These are phyloP conservation scores for Mythimna ferrago DNA, from an alignment of 2,888 invertebrate species.

Conservation along the genomic window DNA sequence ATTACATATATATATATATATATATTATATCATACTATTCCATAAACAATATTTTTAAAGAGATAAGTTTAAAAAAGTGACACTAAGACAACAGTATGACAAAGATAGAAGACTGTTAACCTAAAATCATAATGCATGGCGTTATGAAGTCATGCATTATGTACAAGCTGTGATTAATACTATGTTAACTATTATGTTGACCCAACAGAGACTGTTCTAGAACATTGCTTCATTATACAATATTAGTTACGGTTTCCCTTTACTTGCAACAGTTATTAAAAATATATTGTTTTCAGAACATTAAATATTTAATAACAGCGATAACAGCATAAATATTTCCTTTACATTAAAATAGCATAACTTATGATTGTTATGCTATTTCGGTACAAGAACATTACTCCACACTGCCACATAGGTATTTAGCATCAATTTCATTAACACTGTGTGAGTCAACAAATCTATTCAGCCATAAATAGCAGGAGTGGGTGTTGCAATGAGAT, in stretches of 20 bases:
- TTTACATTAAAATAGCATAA: neutral
- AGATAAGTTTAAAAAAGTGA: neutral
- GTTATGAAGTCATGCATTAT: constrained; percentile 25
- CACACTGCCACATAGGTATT: constrained; percentile 9
- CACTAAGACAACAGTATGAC: constrained; percentile 1
- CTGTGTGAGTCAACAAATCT: constrained; percentile 34
- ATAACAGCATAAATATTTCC: neutral
- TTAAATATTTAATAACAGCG: neutral
- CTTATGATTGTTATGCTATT: constrained; percentile 1
- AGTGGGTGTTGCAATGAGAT: constrained; percentile 19
- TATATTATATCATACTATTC: too few species aligned
- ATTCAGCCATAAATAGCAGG: constrained; percentile 42
- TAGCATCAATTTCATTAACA: constrained; percentile 13
- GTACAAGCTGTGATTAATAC: neutral
- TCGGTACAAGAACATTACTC: neutral
- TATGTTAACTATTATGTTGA: neutral
- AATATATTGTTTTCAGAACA: constrained; percentile 1
- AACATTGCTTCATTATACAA: neutral
- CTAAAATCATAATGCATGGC: constrained; percentile 6
- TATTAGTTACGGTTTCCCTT: neutral
- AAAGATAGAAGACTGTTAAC: neutral
- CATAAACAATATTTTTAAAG: too few species aligned
- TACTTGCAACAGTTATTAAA: neutral
- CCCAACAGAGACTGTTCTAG: neutral
- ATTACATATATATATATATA: too few species aligned